Conservation (phyloP, 2,888 invertebrate genomes). For the Pachymerium ferrugineum region DNA sequence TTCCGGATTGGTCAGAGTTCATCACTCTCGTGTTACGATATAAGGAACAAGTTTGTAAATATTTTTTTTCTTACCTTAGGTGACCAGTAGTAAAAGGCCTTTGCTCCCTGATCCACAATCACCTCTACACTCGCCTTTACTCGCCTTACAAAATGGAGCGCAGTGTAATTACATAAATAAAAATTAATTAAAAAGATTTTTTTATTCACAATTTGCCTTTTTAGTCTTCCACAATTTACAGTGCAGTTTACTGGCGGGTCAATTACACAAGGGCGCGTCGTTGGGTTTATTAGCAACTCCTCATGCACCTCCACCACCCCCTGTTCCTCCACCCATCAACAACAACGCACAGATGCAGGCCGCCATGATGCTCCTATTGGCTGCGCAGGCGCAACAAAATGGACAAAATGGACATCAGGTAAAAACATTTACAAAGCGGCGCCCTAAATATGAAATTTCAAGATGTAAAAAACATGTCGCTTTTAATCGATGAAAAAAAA, state of each 20-base stretch:
- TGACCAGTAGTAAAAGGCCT: constrained; percentile 31
- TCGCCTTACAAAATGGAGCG: constrained; percentile 34
- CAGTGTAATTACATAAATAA: constrained; percentile 18
- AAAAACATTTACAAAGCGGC: background rate
- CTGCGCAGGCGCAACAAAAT: constrained; percentile 43
- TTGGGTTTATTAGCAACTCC: background rate
- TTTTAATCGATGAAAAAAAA: background rate
- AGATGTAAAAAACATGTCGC: too few relatives aligned
- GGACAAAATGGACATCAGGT: background rate
- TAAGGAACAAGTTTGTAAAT: background rate
- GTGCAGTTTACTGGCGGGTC: constrained; percentile 23
- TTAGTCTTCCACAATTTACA: constrained; percentile 34
- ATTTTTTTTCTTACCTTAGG: constrained; percentile 27
- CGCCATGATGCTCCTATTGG: constrained; percentile 44
- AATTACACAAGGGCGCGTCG: background rate
- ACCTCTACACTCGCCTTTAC: constrained; percentile 27
- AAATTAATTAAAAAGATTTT: background rate
- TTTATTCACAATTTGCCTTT: background rate
- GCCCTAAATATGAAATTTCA: too few relatives aligned
- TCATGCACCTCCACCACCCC: constrained; percentile 20
- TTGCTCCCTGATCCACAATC: constrained; percentile 33
- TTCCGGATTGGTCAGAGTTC: background rate
- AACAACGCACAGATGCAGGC: constrained; percentile 40
- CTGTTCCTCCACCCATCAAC: constrained; percentile 29
- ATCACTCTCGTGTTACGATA: background rate